These are phyloP conservation scores for Pachydiplax longipennis DNA, from an alignment of 2,888 invertebrate genomes.

Conservation along the genomic window DNA sequence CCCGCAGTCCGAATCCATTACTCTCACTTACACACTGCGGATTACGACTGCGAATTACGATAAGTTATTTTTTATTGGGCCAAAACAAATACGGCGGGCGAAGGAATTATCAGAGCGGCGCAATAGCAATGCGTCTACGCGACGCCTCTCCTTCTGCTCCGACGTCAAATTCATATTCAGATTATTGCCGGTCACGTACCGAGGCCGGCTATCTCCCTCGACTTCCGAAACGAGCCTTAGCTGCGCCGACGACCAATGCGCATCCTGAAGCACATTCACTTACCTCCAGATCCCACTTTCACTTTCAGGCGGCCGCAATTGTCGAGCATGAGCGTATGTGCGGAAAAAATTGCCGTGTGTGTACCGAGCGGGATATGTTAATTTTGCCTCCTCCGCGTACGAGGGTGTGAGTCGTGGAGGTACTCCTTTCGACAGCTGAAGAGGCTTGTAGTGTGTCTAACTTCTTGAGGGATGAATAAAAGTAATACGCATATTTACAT, in stretches of 20 bases:
- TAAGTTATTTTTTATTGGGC: not conserved
- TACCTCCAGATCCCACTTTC: too few relatives aligned
- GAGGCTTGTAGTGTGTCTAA: too few relatives aligned
- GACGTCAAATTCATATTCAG: constrained; percentile 32
- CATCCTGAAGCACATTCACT: not conserved
- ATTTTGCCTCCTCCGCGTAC: too few relatives aligned
- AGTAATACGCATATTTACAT: too few relatives aligned
- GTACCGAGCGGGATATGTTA: too few relatives aligned
- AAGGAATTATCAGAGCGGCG: constrained; percentile 20
- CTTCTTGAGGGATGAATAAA: too few relatives aligned
- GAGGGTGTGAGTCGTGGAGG: too few relatives aligned
- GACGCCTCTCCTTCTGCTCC: not conserved
- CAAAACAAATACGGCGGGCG: constrained; percentile 4
- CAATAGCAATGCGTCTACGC: not conserved
- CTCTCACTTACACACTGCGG: not conserved
- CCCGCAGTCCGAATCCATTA: not conserved
- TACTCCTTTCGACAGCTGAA: too few relatives aligned
- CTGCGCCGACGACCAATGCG: not conserved
- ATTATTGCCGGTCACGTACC: constrained; percentile 41
- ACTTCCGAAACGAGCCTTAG: not conserved
- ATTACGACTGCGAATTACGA: not conserved
- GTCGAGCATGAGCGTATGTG: not conserved
- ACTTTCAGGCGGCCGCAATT: too few relatives aligned
- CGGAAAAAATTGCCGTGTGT: not conserved
- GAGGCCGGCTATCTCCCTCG: constrained; percentile 13